Evolutionary conservation across 64 coral and sea anemone genomes (phyloP), one percentile per base, ranked within the genome.

Genomic region (Montipora foliosa): DNA sequence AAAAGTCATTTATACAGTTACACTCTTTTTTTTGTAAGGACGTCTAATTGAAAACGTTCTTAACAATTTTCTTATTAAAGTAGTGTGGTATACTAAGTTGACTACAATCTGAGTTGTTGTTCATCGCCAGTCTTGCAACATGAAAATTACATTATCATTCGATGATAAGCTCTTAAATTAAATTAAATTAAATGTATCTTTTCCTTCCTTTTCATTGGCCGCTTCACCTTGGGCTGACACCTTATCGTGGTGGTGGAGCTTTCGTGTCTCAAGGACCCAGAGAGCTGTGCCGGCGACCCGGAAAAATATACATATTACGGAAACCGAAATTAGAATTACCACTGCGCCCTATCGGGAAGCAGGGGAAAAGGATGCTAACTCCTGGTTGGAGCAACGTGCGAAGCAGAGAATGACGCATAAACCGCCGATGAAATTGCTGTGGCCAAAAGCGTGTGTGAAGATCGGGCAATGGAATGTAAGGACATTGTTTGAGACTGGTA

Each of bases 401-500:
- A 67, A 67, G 64, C 64, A 16, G 12, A 67, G 64, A 67, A 67
- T 67, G 64, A 67, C 22, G 71, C 71, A 10, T 74, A 9, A 37
- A 74, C 71, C 22, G 71, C 22, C 71, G 71, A 74, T 20, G 71
- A 74, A 74, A 74, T 29, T 74, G 71, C 71, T 74, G 21, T 55
- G 0, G 62, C 62, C 62, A 67, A 67, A 67, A 67, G 11, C 62
- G 12, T 17, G 62, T 17, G 11, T 14, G 62, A 64, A 12, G 11
- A 9, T 88, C 45, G 86, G 67, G 47, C 29, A 62, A 52, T 88
- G 86, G 69, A 88, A 88, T 47, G 67, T 88, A 57, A 47, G 72
- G 46, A 89, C 87, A 22, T 76, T 89, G 73, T 89, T 58, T 44
- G 87, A 89, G 47, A 77, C 72, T 12, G 87, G 87, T 44, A 89